Conservation (phyloP, 2,797 vertebrate genomes). For the Aerospiza tachiro region DNA sequence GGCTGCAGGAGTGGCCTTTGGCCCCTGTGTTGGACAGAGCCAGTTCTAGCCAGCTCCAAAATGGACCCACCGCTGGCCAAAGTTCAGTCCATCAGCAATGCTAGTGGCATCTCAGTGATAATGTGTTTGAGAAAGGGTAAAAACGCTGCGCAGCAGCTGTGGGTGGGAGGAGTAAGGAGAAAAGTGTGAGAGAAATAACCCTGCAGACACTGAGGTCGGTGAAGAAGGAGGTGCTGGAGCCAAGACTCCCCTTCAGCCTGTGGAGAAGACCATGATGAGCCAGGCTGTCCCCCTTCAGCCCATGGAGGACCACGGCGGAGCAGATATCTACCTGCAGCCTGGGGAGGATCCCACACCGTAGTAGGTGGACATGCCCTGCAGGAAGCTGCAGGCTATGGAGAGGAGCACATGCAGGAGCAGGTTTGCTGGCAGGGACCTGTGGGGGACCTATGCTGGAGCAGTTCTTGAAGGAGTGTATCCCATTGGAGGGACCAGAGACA, state of each 20-base stretch:
- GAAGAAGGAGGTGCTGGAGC: background rate
- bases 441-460: background rate
- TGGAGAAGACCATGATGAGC: background rate
- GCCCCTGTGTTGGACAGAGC: background rate
- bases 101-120: no score
- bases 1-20: background rate
- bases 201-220: background rate
- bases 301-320: background rate
- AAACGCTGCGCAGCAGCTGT: accelerated
- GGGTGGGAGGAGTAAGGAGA: background rate
- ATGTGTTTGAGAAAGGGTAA: background rate
- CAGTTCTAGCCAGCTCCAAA: background rate
- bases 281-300: background rate
- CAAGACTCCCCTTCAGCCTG: background rate
- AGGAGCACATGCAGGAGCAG: background rate
- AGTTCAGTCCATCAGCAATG: background rate
- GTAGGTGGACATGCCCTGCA: background rate
- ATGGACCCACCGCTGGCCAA: accelerated
- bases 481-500: background rate
- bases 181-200: background rate
- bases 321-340: background rate
- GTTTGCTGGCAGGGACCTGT: background rate
- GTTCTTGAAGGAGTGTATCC: background rate
- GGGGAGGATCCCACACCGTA: background rate
- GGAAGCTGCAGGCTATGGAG: background rate